phyloP scores from a whole-genome alignment of 2,888 invertebrate species.

The Seira ritae region DNA sequence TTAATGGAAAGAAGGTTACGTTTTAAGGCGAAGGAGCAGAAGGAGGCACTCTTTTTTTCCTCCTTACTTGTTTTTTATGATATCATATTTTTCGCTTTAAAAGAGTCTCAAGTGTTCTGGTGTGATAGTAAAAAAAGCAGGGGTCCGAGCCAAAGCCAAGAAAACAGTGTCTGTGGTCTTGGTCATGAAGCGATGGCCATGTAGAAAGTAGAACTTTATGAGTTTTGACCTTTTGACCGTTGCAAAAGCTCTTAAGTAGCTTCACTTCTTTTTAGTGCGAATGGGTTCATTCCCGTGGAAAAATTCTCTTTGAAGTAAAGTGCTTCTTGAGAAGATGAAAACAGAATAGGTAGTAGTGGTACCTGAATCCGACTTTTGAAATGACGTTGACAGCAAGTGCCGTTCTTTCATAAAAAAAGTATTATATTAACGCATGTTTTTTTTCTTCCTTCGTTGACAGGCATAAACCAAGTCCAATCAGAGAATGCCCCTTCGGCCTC shows the following conservation, averaged over 20 bases:
- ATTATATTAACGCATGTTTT: not conserved
- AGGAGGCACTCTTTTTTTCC: constrained; percentile 8
- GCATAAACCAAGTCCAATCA: constrained; percentile 61
- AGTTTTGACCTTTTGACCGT: constrained; percentile 20
- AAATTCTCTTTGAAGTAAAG: constrained; percentile 6
- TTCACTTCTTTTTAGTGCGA: not conserved
- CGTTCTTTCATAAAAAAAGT: too few relatives aligned
- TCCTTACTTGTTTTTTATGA: constrained; percentile 49
- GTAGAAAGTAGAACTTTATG: not conserved
- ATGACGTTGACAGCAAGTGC: not conserved
- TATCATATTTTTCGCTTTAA: constrained; percentile 48
- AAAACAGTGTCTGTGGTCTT: constrained; percentile 20
- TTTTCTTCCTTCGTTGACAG: constrained; percentile 12
- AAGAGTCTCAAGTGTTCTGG: constrained; percentile 18
- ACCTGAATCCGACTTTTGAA: too few relatives aligned
- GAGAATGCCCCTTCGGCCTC: constrained; percentile 46
- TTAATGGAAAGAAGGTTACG: constrained; percentile 12
- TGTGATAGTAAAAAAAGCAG: constrained; percentile 23
- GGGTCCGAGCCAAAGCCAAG: not conserved
- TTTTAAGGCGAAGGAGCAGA: not conserved
- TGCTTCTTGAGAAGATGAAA: constrained; percentile 7
- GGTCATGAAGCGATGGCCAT: not conserved
- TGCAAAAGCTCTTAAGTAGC: not conserved
- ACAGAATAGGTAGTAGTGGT: too few relatives aligned
- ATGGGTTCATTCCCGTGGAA: not conserved